A percentile compares a stretch with the other conserved stretches of the same genome.
phyloP scores from a whole-genome alignment of 2,888 invertebrate genomes.

The Callyntrura sp. region DNA sequence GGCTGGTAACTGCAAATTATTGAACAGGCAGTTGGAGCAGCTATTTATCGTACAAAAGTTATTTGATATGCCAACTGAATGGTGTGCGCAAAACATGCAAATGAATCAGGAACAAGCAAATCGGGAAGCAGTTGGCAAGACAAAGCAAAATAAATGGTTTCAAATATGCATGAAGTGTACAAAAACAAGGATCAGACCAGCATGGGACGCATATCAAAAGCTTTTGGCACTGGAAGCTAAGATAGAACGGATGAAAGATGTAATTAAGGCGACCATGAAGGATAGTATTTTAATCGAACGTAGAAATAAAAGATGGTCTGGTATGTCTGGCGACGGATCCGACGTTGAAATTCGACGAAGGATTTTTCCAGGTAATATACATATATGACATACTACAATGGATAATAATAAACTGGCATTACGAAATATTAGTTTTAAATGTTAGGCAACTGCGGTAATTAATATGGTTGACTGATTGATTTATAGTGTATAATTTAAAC shows the following conservation, averaged over 20 bases:
- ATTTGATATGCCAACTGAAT: conserved; percentile 5
- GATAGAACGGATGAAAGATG: neutral
- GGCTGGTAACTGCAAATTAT: neutral
- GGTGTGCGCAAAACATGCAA: neutral
- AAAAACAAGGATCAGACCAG: neutral
- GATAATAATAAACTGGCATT: neutral
- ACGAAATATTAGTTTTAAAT: no score
- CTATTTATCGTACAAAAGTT: conserved; percentile 12
- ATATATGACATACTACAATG: no score
- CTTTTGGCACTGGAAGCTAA: neutral
- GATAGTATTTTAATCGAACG: neutral
- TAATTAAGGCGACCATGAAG: neutral
- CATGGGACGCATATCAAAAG: conserved; percentile 42
- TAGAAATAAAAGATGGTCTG: neutral
- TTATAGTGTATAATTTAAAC: neutral
- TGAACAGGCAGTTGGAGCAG: conserved; percentile 41
- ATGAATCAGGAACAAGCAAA: neutral
- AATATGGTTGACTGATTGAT: no score
- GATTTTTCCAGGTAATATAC: conserved; percentile 26
- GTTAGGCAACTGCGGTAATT: no score
- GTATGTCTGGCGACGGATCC: neutral
- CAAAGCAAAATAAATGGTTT: neutral
- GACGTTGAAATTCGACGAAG: conserved; percentile 1
- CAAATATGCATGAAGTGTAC: neutral
- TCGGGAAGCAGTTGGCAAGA: neutral